These are phyloP conservation scores for Rotaria macrura DNA, from an alignment of 2,888 invertebrate genomes.

Conservation along the genomic window DNA sequence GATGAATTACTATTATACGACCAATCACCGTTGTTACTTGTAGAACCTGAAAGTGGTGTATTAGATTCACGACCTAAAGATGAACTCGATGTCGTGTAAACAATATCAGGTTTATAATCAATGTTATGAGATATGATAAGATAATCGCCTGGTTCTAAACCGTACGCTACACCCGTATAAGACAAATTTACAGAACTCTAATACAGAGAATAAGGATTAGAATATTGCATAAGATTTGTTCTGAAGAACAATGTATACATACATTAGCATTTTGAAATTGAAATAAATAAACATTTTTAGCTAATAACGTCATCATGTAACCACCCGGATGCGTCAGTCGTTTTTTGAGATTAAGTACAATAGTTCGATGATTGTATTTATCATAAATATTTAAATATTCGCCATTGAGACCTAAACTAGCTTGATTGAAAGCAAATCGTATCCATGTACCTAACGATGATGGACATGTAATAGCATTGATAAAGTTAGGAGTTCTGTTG, in stretches of 20 bases:
- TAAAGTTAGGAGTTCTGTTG: conserved; percentile 26
- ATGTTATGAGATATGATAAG: conserved; percentile 27
- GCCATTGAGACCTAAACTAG: conserved; percentile 17
- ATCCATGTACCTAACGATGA: conserved; percentile 38
- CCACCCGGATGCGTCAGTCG: conserved; percentile 40
- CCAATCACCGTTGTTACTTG: conserved; percentile 40
- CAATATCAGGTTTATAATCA: too few species aligned
- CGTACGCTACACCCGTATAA: conserved; percentile 38
- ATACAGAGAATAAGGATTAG: too few species aligned
- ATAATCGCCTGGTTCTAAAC: conserved; percentile 38
- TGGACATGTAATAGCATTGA: conserved; percentile 30
- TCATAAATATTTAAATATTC: conserved; percentile 37
- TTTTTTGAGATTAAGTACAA: conserved; percentile 36
- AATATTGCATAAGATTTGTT: neutral
- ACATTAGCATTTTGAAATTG: conserved; percentile 38
- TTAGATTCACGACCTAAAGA: neutral
- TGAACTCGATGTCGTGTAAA: too few species aligned
- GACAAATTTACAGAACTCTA: conserved; percentile 40
- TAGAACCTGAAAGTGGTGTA: conserved; percentile 36
- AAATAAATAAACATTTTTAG: conserved; percentile 37
- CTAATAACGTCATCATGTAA: conserved; percentile 39
- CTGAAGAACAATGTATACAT: neutral
- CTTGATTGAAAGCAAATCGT: conserved; percentile 41
- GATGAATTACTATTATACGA: conserved; percentile 36
- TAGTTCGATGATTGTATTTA: conserved; percentile 35